Percentiles rank a stretch among this genome's conserved stretches.
phyloP scores from a whole-genome alignment of 1,140 invertebrate species.

The Drosophila pectinifera region DNA sequence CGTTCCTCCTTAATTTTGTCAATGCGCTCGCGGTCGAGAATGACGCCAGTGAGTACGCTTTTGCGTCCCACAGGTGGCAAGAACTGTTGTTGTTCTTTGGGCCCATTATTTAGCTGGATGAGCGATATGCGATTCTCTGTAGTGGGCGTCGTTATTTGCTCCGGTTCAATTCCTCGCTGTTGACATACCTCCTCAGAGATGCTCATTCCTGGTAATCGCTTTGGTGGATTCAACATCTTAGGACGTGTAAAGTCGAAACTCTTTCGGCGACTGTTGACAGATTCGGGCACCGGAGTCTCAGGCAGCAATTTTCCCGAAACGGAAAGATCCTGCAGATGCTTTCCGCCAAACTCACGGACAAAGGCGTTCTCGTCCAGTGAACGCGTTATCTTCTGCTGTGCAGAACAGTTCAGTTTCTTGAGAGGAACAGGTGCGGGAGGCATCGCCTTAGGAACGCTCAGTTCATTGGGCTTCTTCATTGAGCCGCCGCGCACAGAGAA shows the following conservation, averaged over 20 bases:
- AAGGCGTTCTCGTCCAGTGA: constrained; percentile 91
- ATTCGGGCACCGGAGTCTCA: constrained; percentile 61
- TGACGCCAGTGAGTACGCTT: constrained; percentile 84
- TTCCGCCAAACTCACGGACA: constrained; percentile 87
- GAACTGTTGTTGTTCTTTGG: constrained; percentile 43
- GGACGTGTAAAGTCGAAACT: constrained; percentile 85
- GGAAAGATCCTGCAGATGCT: constrained; percentile 81
- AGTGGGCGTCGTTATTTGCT: constrained; percentile 85
- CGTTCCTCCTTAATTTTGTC: constrained; percentile 96
- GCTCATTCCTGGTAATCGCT: constrained; percentile 86
- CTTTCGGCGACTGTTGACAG: constrained; percentile 80
- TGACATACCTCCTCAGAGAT: constrained; percentile 79
- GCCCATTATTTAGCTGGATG: constrained; percentile 86
- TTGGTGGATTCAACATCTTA: constrained; percentile 86
- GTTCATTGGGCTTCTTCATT: constrained; percentile 70
- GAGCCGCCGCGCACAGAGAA: constrained; percentile 69
- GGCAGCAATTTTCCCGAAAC: constrained; percentile 63
- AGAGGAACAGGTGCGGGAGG: constrained; percentile 64
- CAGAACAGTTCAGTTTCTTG: constrained; percentile 86
- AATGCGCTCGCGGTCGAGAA: constrained; percentile 91
- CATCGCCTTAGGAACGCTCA: constrained; percentile 52
- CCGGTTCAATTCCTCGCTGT: constrained; percentile 61
- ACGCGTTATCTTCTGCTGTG: constrained; percentile 88
- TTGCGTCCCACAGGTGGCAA: constrained; percentile 57
- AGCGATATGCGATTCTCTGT: constrained; percentile 87